Conservation (phyloP, 1,140 invertebrate species). For the Cepaea nemoralis region DNA sequence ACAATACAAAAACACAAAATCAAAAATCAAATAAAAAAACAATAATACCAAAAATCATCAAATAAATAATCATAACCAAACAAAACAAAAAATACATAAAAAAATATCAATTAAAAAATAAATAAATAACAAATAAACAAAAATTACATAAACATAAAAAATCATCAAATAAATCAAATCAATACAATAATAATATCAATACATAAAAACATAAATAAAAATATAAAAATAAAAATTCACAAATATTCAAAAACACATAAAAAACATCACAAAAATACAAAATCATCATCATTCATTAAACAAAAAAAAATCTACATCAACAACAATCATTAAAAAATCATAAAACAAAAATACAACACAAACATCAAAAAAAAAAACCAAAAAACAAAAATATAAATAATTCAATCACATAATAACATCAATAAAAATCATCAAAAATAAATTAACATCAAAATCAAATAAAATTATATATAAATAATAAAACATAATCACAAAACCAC, state of each 20-base stretch:
- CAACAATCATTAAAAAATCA: not conserved
- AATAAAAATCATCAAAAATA: not conserved
- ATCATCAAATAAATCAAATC: not conserved
- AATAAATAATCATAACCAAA: not conserved
- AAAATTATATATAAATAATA: not conserved
- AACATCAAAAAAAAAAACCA: not conserved
- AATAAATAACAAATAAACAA: not conserved
- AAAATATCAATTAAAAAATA: not conserved
- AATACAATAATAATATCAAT: not conserved
- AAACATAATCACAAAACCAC: not conserved
- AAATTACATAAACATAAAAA: not conserved
- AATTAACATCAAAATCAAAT: not conserved
- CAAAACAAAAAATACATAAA: not conserved
- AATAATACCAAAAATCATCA: not conserved
- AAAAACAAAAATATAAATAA: not conserved
- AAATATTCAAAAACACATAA: not conserved
- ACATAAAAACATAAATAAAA: not conserved
- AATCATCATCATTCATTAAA: not conserved
- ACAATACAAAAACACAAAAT: constrained; percentile 3
- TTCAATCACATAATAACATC: not conserved
- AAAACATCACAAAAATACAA: not conserved
- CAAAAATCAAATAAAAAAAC: not conserved
- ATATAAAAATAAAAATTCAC: not conserved
- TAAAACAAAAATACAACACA: not conserved
- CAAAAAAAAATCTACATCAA: not conserved